Evolutionary conservation across 2,888 invertebrate genomes (phyloP).

Genomic region (Acleris cristana): DNA sequence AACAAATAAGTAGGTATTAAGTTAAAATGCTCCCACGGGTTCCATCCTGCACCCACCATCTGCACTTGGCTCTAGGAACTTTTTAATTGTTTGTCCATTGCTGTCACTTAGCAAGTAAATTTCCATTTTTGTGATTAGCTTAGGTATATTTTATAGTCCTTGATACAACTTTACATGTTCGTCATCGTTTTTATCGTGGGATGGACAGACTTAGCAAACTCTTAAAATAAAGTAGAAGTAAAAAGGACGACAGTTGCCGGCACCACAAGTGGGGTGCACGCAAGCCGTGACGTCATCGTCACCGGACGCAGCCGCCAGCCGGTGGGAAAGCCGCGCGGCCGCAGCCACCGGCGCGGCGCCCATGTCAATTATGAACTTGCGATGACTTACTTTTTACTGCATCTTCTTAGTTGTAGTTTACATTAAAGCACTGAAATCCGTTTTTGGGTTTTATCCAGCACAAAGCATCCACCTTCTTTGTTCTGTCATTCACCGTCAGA

Average conservation of each 20-base stretch:
- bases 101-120: no score
- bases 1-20: background rate
- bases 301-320: constrained; percentile 56
- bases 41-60: no score
- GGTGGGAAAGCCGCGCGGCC: constrained; percentile 68
- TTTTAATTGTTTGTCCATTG: constrained; percentile 25
- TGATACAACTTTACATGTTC: no score
- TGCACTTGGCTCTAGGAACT: constrained; percentile 24
- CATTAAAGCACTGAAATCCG: background rate
- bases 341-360: constrained; percentile 51
- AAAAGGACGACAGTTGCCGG: constrained; percentile 5
- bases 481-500: no score
- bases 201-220: no score
- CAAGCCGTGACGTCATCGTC: constrained; percentile 38
- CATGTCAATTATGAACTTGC: constrained; percentile 67
- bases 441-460: no score
- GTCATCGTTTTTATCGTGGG: no score
- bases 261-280: constrained; percentile 23
- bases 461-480: no score
- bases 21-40: constrained; percentile 9
- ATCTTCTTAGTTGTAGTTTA: constrained; percentile 20
- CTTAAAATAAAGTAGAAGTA: no score
- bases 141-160: no score
- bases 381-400: constrained; percentile 54
- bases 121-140: background rate